Evolutionary conservation across 2,888 invertebrate species (phyloP), one percentile per base, ranked within the genome.

Genomic region (Euproctis similis): DNA sequence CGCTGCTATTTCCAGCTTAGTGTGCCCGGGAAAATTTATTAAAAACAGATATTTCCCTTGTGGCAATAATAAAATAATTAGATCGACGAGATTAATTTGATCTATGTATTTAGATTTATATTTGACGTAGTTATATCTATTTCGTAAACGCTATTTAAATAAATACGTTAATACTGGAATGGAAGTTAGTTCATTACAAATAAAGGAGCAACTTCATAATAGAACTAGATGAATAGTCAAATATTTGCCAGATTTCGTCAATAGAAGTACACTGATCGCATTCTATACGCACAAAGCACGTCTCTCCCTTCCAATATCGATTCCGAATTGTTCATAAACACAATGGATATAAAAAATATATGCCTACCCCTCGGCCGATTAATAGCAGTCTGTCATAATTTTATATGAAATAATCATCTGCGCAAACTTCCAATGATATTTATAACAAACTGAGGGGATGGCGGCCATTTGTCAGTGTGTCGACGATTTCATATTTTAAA

Each of bases 401-500:
- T 52, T 55, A 51, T 56, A 67, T 56, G 54, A 63, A 69, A 69
- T 69, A 63, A 70, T 72, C 68, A 64, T 63, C 58, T 57, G 59
- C 41, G 46, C 57, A 37, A 55, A 56, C 56, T 55, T 52, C 49
- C 43, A 43, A 35, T 31, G 36, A 43, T 47, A 49, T n/a, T 43
- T 46, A 33, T 34, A 35, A 22, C 22, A 31, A 28, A 37, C 38
- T 10, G 36, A 33, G 34, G 48, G 53, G 48, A n/a, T 51, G 43
- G 34, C 26, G 40, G 8, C 32, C 42, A 58, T 61, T 58, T 58
- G 55, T 54, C 57, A 57, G 44, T 36, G 30, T 43, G 52, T 52
- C 47, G 44, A 29, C 55, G 38, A 40, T 28, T 7, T 45, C 42
- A 18, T 42, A 40, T 30, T 36, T 37, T 28, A 42, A 37, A 37